These are phyloP conservation scores for Tiliacea aurago DNA, from an alignment of 2,888 invertebrate genomes.

Conservation along the genomic window DNA sequence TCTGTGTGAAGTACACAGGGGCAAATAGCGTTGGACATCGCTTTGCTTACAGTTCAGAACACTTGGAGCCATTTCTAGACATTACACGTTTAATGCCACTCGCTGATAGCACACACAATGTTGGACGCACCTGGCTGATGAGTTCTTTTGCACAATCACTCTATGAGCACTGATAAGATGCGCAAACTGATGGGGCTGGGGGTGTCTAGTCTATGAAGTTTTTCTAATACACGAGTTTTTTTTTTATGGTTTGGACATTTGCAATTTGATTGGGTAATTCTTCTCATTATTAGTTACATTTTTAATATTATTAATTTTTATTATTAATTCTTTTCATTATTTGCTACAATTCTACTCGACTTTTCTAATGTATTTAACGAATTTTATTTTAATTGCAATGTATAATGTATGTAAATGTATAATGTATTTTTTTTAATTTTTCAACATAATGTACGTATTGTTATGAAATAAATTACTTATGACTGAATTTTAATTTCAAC, in stretches of 20 bases:
- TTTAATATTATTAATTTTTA: too few relatives aligned
- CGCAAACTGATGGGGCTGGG: not conserved
- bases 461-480: too few relatives aligned
- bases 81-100: conserved; percentile 54
- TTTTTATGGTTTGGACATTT: too few relatives aligned
- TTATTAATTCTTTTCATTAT: too few relatives aligned
- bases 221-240: not conserved
- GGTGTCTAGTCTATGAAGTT: not conserved
- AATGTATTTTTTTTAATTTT: too few relatives aligned
- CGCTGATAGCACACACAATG: conserved; percentile 54
- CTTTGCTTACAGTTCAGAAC: conserved; percentile 59
- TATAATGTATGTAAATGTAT: too few relatives aligned
- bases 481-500: too few relatives aligned
- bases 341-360: too few relatives aligned
- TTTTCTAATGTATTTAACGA: too few relatives aligned
- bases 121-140: conserved; percentile 39
- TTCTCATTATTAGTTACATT: too few relatives aligned
- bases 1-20: conserved; percentile 20
- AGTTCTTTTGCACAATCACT: conserved; percentile 36
- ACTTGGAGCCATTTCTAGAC: conserved; percentile 64
- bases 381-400: too few relatives aligned
- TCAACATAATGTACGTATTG: too few relatives aligned
- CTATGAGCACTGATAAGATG: conserved; percentile 9
- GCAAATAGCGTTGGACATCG: conserved; percentile 64
- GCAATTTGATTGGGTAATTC: not conserved